Conservation (phyloP, 2,888 invertebrate genomes). For the Polylopha cassiicola region DNA sequence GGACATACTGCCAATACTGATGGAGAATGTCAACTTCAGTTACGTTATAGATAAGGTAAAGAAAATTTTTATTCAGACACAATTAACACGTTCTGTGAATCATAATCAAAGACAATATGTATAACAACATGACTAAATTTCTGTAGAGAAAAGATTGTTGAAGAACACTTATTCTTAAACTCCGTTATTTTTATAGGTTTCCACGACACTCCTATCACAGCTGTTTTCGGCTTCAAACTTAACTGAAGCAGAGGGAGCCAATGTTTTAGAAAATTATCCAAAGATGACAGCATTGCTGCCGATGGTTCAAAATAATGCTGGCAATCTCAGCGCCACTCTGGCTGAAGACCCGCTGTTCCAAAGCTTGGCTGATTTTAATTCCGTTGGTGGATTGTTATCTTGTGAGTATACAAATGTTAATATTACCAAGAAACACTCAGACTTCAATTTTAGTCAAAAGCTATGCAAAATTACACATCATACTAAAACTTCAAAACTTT, state of each 20-base stretch:
- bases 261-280: constrained; percentile 55
- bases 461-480: no score
- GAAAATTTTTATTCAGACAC: no score
- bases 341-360: constrained; percentile 52
- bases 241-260: constrained; percentile 59
- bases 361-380: constrained; percentile 42
- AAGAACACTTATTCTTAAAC: neutral
- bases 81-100: no score
- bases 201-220: constrained; percentile 58
- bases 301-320: constrained; percentile 48
- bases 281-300: constrained; percentile 64
- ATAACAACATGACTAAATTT: no score
- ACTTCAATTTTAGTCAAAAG: no score
- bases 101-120: no score
- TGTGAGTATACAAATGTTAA: constrained; percentile 38
- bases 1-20: constrained; percentile 53
- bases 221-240: constrained; percentile 70
- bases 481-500: no score
- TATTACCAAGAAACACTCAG: neutral
- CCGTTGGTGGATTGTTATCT: constrained; percentile 45
- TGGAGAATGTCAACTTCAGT: constrained; percentile 62
- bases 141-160: no score
- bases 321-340: constrained; percentile 42
- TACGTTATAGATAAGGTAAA: constrained; percentile 52
- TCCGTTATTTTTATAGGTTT: constrained; percentile 44